Percentiles rank a stretch among this genome's conserved stretches.
Evolutionary conservation across 2,797 vertebrate genomes (phyloP).

Genomic region (Hipposideros larvatus): DNA sequence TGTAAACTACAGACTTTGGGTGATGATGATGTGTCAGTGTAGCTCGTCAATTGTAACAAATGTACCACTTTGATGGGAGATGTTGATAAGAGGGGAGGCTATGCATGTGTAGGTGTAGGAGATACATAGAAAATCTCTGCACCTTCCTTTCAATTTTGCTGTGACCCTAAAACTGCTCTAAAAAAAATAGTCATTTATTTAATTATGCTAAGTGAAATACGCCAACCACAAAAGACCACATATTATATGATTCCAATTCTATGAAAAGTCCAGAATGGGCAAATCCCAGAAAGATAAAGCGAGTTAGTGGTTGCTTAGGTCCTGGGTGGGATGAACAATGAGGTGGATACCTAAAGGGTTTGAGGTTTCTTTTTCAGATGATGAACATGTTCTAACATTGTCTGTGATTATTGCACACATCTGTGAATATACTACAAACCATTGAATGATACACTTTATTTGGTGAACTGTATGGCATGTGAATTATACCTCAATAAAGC

Average conservation of each 20-base stretch:
- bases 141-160: neutral
- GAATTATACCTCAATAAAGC: no score
- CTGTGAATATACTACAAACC: no score
- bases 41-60: neutral
- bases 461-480: no score
- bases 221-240: neutral
- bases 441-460: no score
- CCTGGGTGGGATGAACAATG: no score
- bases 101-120: no score
- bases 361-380: no score
- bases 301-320: no score
- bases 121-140: neutral
- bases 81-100: neutral
- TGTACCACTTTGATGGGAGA: neutral
- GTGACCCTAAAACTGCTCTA: neutral
- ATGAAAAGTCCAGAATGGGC: neutral
- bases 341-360: no score
- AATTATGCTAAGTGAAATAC: neutral
- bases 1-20: neutral
- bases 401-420: no score
- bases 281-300: no score
- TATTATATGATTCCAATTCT: neutral
- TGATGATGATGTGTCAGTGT: neutral
- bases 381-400: no score
- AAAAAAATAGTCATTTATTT: neutral